A percentile compares a stretch with the other conserved stretches of the same genome.
phyloP scores from a whole-genome alignment of 1,140 invertebrate genomes.

The Macrobrachium nipponense region DNA sequence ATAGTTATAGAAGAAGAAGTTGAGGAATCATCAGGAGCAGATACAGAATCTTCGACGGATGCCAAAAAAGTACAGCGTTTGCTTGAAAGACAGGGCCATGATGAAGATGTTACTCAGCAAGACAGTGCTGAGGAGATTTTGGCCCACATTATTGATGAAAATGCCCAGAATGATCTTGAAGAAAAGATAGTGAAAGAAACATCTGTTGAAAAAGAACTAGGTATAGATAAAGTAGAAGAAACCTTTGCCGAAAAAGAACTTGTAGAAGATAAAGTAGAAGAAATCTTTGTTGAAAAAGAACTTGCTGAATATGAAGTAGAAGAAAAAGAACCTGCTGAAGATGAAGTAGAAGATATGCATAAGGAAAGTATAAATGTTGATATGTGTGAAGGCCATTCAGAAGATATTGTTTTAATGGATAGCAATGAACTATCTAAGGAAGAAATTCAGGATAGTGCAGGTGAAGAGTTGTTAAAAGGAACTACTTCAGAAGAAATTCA shows the following conservation, averaged over 20 bases:
- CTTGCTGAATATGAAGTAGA: not conserved
- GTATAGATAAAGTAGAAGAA: conserved; percentile 4
- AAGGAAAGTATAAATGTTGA: not conserved
- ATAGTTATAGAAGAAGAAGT: conserved; percentile 4
- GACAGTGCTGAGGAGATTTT: not conserved
- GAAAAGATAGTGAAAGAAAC: conserved; percentile 18
- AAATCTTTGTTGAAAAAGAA: not conserved
- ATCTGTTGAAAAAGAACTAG: conserved; percentile 1
- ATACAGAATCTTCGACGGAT: not conserved
- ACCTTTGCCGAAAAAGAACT: not conserved
- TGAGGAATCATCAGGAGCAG: not conserved
- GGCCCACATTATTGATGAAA: not conserved
- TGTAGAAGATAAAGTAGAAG: not conserved
- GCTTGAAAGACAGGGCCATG: not conserved
- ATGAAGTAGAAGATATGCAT: conserved; percentile 4
- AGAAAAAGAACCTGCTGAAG: conserved; percentile 5
- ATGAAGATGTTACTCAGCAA: not conserved
- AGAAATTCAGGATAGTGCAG: not conserved
- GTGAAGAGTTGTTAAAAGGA: not conserved
- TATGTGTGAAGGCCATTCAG: too few relatives aligned
- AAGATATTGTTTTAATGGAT: not conserved
- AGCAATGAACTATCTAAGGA: not conserved
- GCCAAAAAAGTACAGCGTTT: not conserved
- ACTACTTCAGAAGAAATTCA: not conserved
- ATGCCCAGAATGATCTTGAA: not conserved